Base-by-base conservation (phyloP, 2,797 vertebrate genomes). In the Crocidura indochinensis region DNA sequence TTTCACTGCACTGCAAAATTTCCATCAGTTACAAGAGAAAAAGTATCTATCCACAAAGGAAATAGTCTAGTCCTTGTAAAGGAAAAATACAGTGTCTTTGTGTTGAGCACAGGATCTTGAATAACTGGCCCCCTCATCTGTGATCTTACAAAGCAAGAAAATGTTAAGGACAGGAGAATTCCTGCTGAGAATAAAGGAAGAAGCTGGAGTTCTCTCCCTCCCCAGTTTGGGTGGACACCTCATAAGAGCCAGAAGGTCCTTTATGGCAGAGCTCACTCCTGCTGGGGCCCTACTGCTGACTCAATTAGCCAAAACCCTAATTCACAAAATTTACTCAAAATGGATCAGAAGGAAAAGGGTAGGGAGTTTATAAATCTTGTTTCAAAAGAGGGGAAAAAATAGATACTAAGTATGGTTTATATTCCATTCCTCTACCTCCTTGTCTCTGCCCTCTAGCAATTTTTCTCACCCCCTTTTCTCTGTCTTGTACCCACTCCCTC, bases 1-100 rank as follows among this genome's bases (percentile, higher is more conserved):
- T 89, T 79, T 65, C 47, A 95, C 89, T 95, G 93, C 93, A 75
- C 69, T 75, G 53, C 22, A 84, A 82, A 90, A 95, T 95, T 94
- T 92, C 83, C 73, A 93, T 93, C 81, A 91, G 22, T 65, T 87
- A 81, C 3, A 84, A 77, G 73, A 90, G 49, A 77, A 93, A 93
- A 84, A 47, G 7, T 89, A 74, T 77, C 78, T 91, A 77, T 60
- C 67, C 73, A 91, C 51, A 91, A 80, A 95, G 49, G 49, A 53
- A 53, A 53, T 17, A 86, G 62, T 82, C 27, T 53, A 20, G 11
- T 72, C 68, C 44, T 71, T 72, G 47, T 71, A 79, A 93, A 94
- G 80, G n/a, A 82, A 95, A 92, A 94, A 90, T 74, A 72, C 38
- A 91, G 86, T 47, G 46, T 24, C 80, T 92, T 80, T 86, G n/a